Percentiles rank a stretch among this genome's conserved stretches.
Evolutionary conservation across 2,113 vertebrate species (phyloP).

Genomic region (Osmerus eperlanus): DNA sequence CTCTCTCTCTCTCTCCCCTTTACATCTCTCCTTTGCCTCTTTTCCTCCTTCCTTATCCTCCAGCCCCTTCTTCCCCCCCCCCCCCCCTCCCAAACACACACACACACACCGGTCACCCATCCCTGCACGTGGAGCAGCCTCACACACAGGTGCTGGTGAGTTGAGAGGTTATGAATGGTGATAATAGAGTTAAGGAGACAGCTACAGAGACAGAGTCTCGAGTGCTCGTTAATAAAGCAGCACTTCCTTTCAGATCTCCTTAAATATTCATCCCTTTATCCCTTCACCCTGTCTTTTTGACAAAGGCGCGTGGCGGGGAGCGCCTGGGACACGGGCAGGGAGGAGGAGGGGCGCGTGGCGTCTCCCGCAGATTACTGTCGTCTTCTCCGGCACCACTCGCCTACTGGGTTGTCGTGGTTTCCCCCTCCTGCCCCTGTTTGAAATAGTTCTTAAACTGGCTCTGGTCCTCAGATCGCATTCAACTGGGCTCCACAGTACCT

Average conservation of each 20-base stretch:
- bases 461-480: too few relatives aligned
- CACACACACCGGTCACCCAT: conserved; percentile 14
- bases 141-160: background rate
- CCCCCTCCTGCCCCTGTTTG: background rate
- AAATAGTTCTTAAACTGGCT: too few relatives aligned
- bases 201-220: background rate
- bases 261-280: conserved; percentile 34
- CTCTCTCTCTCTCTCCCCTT: too few relatives aligned
- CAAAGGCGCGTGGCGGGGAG: background rate
- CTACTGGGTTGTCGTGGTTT: background rate
- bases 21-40: too few relatives aligned
- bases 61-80: background rate
- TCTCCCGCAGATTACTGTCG: background rate
- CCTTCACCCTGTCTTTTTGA: conserved; percentile 8
- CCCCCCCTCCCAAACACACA: conserved; percentile 18
- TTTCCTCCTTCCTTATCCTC: too few relatives aligned
- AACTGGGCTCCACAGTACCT: too few relatives aligned
- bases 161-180: conserved; percentile 11
- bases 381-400: background rate
- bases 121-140: background rate
- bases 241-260: conserved; percentile 16
- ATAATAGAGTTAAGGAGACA: conserved; percentile 14
- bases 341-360: background rate
- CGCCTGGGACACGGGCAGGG: background rate
- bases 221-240: conserved; percentile 28